Percentiles rank a stretch among this genome's conserved stretches.
Conservation (phyloP, 1,140 invertebrate species). For the Scaptomyza pallida region DNA sequence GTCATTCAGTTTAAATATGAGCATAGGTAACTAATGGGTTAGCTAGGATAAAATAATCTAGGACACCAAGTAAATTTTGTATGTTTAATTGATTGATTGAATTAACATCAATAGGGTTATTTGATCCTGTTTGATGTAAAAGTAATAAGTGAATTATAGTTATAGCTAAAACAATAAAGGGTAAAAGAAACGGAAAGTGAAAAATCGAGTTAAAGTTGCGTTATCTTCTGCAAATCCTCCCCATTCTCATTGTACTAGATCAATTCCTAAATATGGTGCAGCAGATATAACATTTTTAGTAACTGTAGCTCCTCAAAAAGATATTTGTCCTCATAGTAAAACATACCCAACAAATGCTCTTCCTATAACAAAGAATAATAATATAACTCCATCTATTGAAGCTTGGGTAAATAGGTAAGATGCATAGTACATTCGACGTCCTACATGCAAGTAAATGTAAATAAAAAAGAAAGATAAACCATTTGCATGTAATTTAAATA, state of each 20-base stretch:
- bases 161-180: constrained; percentile 87
- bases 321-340: constrained; percentile 89
- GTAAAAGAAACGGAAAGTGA: constrained; percentile 89
- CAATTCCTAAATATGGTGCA: constrained; percentile 87
- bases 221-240: constrained; percentile 89
- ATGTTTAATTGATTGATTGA: constrained; percentile 86
- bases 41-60: constrained; percentile 89
- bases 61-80: constrained; percentile 87
- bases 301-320: constrained; percentile 89
- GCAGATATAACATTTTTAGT: constrained; percentile 89
- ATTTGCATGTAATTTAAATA: constrained; percentile 86
- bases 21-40: constrained; percentile 88
- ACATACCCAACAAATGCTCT: constrained; percentile 89
- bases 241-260: constrained; percentile 88
- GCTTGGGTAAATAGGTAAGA: constrained; percentile 84
- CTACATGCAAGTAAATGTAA: constrained; percentile 54
- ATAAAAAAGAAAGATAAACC: constrained; percentile 86
- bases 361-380: constrained; percentile 87
- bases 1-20: constrained; percentile 91
- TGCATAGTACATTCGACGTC: constrained; percentile 41
- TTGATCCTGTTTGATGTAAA: constrained; percentile 87
- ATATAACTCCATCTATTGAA: constrained; percentile 86
- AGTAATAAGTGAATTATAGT: constrained; percentile 87
- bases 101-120: constrained; percentile 86
- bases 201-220: constrained; percentile 89